Base-by-base conservation (phyloP, 2,113 vertebrate genomes). In the Chloroceryle aenea region DNA sequence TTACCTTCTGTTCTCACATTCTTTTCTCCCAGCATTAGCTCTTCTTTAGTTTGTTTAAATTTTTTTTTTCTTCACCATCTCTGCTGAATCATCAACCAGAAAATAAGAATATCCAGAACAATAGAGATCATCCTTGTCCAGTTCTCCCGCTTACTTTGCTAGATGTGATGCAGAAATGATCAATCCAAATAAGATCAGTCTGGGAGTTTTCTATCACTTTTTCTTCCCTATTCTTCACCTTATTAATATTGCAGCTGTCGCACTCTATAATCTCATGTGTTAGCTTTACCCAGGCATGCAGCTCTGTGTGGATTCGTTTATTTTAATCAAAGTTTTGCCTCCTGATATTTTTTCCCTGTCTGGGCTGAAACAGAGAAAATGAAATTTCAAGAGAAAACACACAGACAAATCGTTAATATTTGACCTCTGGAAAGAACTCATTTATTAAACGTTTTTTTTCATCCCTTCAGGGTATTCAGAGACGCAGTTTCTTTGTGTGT, bases 381-480 rank as follows among this genome's bases (percentile, higher is more conserved):
- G 93, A 95, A 96, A 96, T 93, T 93, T 90, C 85, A 81, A 90
- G 78, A 86, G 83, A 91, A 96, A 85, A 75, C 72, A 85, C 84
- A 91, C 87, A 93, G 61, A 89, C 76, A 95, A 89, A 96, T 95
- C 86, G n/a, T 96, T 97, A 97, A 92, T 96, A 93, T 97, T 97
- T 97, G 96, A 95, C 96, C 97, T 93, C 92, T 85, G 80, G n/a
- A 93, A 87, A 88, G 25, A 97, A 91, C 73, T 97, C 77, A 92
- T 97, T 96, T 96, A 94, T 96, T 91, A 91, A 97, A 94, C 74
- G 38, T 82, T 89, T 95, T 85, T 79, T 88, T 92, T 86, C 38
- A 62, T 58, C 48, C 77, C 86, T 90, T 90, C 59, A 9, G 81
- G 92, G 38, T 90, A 73, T 87, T 89, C 82, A 48, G 76, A 95